Evolutionary conservation across 2,113 vertebrate species (phyloP), one percentile per base, ranked within the genome.

Genomic region (Colaptes auratus): DNA sequence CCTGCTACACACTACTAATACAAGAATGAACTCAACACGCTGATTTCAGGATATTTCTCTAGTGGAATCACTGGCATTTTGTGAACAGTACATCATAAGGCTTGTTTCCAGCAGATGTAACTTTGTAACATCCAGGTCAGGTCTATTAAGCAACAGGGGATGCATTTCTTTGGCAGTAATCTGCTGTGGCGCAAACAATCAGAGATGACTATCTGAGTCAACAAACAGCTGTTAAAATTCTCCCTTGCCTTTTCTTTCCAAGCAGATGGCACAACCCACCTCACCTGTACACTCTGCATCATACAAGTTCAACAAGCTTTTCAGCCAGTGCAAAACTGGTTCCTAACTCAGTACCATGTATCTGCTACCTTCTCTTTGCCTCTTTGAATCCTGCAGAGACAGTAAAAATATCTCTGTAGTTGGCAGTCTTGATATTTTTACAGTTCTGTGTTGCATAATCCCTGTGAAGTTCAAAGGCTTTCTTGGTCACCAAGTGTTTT

Each of bases 81-180:
- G 93, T 92, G 86, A 93, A 72, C 90, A 85, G 72, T 94, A 69
- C 58, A 89, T 96, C 87, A 93, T 89, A 89, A 89, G 75, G 53
- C 72, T 97, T 92, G 83, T 95, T 96, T 95, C 90, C 86, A 94
- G 90, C 89, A 96, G 92, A 85, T 93, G 61, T 73, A 94, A 74
- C 92, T 93, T 95, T 88, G 86, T 80, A 95, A 93, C 95, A 95
- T 91, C 76, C 89, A 95, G 95, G 92, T 94, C 93, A 96, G 93
- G 87, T 89, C 89, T 95, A 88, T 93, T 94, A 96, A 95, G 72
- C 95, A 91, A 92, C 91, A 91, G 91, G 91, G 92, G 92, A 93
- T 96, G 72, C 75, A 93, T 94, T 96, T 95, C 90, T 96, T 93
- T 92, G 92, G 94, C 92, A 96, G 88, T 89, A 94, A 92, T 89